Evolutionary conservation across 92 coral and sea anemone genomes (phyloP), one percentile per base, ranked within the genome.

Genomic region (Hydrozoanthus gracilis): DNA sequence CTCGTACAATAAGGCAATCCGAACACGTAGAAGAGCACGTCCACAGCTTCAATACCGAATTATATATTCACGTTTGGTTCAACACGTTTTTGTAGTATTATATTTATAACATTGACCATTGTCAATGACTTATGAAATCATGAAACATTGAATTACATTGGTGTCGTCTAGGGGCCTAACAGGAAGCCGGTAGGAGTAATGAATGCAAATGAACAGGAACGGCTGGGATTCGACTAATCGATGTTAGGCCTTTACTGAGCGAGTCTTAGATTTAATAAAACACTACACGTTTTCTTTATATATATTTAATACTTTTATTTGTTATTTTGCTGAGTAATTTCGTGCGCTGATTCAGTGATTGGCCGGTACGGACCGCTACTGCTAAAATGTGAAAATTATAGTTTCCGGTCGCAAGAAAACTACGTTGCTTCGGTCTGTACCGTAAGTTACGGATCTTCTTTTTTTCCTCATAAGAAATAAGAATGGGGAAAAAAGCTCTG

Each of bases 321-420:
- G 64, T 56, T 56, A 56, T 56, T 56, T 56, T 56, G 64, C 64
- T 56, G 64, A 56, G 64, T 56, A 56, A 56, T 56, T 56, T 56
- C 64, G 64, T 56, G 64, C 64, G 64, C 64, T 56, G 64, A 56
- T 56, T 56, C 64, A 56, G 64, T 56, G 64, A 56, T 56, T 56
- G 64, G 64, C 64, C 64, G 64, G 64, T 56, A 56, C 64, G 64
- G 64, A 56, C 64, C 64, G 64, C 64, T 56, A 56, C 64, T 56
- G 64, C 64, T 56, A 56, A 56, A 56, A 56, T 56, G 64, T 56
- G 64, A 56, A 56, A 56, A 56, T 3, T 56, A 56, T 56, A 56
- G 64, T 56, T 56, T 56, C 64, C 64, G 64, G 64, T 56, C 64
- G 9, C 64, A 3, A 56, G 64, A 56, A 56, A 56, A 56, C 64